phyloP scores from a whole-genome alignment of 2,113 vertebrate species.

The Hemichromis elongatus region DNA sequence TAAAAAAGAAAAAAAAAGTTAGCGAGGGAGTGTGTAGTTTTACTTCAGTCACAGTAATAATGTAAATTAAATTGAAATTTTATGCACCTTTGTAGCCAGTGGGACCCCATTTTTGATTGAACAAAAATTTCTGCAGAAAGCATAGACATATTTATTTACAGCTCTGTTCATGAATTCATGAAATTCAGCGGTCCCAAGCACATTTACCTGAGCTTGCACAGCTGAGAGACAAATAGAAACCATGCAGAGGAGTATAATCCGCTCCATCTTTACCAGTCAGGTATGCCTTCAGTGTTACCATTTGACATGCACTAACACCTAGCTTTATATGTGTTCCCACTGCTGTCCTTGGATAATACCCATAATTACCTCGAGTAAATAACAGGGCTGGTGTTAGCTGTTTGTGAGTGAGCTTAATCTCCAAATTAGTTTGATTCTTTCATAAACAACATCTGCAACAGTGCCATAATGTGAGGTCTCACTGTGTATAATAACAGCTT shows the following conservation, averaged over 20 bases:
- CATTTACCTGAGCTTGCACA: conserved; percentile 60
- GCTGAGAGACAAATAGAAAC: conserved; percentile 37
- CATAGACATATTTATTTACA: not conserved
- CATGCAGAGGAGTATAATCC: conserved; percentile 54
- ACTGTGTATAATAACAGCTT: conserved; percentile 54
- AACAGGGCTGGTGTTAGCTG: conserved; percentile 44
- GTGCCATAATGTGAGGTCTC: conserved; percentile 57
- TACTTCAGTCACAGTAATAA: not conserved
- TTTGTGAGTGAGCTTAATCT: conserved; percentile 57
- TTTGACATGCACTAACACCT: conserved; percentile 38
- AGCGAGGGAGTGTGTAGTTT: not conserved
- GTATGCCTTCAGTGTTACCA: conserved; percentile 33
- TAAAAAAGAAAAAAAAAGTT: not conserved
- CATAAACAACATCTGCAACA: conserved; percentile 55
- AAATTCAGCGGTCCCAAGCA: not conserved
- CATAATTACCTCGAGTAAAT: conserved; percentile 60
- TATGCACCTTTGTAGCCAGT: conserved; percentile 52
- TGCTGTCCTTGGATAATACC: conserved; percentile 47
- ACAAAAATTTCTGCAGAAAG: conserved; percentile 51
- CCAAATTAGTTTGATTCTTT: conserved; percentile 59
- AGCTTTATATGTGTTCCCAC: conserved; percentile 62
- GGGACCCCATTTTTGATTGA: conserved; percentile 46
- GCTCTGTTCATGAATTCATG: not conserved
- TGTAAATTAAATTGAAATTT: not conserved
- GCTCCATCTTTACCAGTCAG: conserved; percentile 46